A percentile compares a stretch with the other conserved stretches of the same genome.
Conservation (phyloP, 2,888 invertebrate species). For the Orthosia gothica region DNA sequence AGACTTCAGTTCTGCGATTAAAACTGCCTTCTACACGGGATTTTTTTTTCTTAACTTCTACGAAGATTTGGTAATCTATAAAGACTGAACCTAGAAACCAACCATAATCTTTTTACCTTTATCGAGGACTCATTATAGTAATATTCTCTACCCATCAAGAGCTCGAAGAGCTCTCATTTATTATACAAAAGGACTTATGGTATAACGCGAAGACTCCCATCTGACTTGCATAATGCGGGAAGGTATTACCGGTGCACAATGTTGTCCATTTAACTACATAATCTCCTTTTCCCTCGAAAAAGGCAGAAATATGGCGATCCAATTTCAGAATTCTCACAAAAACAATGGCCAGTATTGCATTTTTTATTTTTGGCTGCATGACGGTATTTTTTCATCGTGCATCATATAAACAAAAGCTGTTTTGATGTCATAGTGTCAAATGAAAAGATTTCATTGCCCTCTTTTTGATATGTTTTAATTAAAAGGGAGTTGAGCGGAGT, state of each 20-base stretch:
- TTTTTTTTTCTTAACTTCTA: background rate
- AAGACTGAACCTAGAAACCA: background rate
- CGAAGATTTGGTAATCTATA: too few relatives aligned
- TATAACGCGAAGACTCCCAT: conserved; percentile 8
- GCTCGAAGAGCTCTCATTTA: conserved; percentile 41
- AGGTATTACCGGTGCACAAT: conserved; percentile 27
- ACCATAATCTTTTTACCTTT: background rate
- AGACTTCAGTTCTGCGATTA: too few relatives aligned
- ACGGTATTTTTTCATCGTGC: background rate
- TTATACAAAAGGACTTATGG: conserved; percentile 36
- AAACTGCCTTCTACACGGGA: background rate
- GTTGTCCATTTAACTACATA: conserved; percentile 16
- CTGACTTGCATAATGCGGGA: conserved; percentile 37
- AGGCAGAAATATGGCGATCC: conserved; percentile 1
- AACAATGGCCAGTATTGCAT: background rate
- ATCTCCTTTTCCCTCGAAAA: conserved; percentile 31
- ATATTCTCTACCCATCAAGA: background rate
- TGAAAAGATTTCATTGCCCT: background rate
- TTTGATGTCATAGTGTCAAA: background rate
- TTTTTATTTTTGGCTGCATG: background rate
- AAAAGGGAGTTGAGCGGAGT: background rate
- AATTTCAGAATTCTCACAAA: background rate
- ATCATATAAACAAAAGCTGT: background rate
- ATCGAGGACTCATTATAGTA: background rate
- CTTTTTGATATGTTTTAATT: background rate